Percentiles rank a stretch among this genome's conserved stretches.
Conservation (phyloP, 1,140 invertebrate species). For the Drosophila tani region DNA sequence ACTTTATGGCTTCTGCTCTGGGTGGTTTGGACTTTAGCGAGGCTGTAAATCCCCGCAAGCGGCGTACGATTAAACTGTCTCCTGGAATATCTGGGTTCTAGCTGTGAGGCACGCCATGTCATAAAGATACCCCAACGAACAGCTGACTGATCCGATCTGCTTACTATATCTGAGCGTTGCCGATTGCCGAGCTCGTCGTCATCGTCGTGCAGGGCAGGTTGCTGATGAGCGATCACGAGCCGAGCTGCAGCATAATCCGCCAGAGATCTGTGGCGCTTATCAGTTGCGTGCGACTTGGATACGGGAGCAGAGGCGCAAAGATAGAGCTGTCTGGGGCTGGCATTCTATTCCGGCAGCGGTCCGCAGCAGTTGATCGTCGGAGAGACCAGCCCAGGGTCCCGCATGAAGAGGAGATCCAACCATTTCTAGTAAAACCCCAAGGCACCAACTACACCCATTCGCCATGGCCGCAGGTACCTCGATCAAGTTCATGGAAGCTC, state of each 20-base stretch:
- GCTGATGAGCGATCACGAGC: constrained; percentile 51
- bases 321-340: constrained; percentile 29
- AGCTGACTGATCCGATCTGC: constrained; percentile 42
- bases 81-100: constrained; percentile 7
- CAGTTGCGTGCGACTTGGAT: constrained; percentile 60
- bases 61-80: constrained; percentile 41
- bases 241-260: constrained; percentile 56
- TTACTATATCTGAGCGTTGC: constrained; percentile 12
- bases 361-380: constrained; percentile 28
- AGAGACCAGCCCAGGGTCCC: not conserved
- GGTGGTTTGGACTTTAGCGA: constrained; percentile 9
- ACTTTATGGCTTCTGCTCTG: constrained; percentile 6
- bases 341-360: constrained; percentile 62
- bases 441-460: not conserved
- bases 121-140: constrained; percentile 46
- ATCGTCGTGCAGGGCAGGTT: constrained; percentile 21
- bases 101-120: constrained; percentile 34
- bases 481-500: constrained; percentile 45
- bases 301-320: constrained; percentile 6
- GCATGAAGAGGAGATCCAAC: constrained; percentile 2
- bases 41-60: constrained; percentile 17
- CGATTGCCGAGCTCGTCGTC: constrained; percentile 9
- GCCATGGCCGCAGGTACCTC: constrained; percentile 62
- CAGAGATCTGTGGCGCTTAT: constrained; percentile 59
- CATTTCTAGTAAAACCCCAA: not conserved